Base-by-base conservation (phyloP, 1,140 invertebrate genomes). In the Aphelinus atriplicis region DNA sequence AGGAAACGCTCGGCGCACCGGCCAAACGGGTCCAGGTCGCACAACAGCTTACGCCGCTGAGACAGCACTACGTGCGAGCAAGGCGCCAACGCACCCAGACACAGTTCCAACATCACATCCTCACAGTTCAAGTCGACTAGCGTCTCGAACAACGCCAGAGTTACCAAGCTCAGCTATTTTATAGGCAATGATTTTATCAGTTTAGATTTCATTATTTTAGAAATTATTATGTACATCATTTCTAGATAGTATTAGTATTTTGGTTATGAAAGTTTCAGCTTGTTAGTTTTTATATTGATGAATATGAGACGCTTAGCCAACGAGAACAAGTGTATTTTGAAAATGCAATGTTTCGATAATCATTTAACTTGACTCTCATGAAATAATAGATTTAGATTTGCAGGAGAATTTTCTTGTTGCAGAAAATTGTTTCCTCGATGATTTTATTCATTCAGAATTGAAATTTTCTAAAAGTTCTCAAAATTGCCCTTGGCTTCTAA, bases 71-170 rank as follows among this genome's bases (percentile, higher is more conserved):
- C 91, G 87, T 98, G 96, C n/a, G 93, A 93, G 82, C 96, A 96
- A 9, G 95, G 95, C 78, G 94, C 90, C 63, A 98, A 88, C 83
- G 97, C 94, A 87, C 93, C 94, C 78, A 97, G 93, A 64, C 98
- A 91, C 47, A 98, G 88, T 83, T 97, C 95, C 80, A 98, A 89
- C 94, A 98, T 96, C n/a, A 98, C 91, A 86, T 99, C 98, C 88
- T 99, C 98, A 87, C 96, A 98, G 84, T 98, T 96, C 58, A 99
- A 88, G 80, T 96, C 93, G 46, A 99, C 89, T 68, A 99, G 87
- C 0, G 96, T 97, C 85, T 96, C 93, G 84, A 99, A 96, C 6
- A 99, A 83, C 0, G 95, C 93, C 77, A 99, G 85, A 0, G 97
- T 96, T 1, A 98, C 95, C 76, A 98, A 90, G 78, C 95, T 96